Evolutionary conservation across 2,888 invertebrate species (phyloP), one percentile per base, ranked within the genome.

Genomic region (Agrochola lychnidis): DNA sequence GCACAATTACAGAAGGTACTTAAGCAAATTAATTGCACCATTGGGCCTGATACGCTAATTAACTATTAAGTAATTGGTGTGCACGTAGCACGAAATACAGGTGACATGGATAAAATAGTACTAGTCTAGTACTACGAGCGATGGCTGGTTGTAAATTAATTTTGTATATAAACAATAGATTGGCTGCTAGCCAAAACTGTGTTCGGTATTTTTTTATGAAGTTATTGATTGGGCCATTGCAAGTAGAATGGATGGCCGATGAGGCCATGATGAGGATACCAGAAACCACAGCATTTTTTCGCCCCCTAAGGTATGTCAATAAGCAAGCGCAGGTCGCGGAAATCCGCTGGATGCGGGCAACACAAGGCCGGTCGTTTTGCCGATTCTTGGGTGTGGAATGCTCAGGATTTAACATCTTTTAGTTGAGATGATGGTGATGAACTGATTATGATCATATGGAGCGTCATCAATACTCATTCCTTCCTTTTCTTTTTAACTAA

Each of bases 11-110:
- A 56, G 73, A n/a, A 53, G 66, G 81, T 69, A 68, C 66, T 87
- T 79, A 56, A 79, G 51, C 36, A 68, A 82, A 81, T 79, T 77
- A 80, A 85, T 81, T 73, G 72, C 75, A 67, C 75, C 70, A 74
- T 70, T 73, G 74, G 63, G 71, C 45, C 30, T 79, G 82, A 72
- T 78, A 71, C 75, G 53, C 73, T 77, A 83, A 72, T 83, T 81
- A 70, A 76, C 59, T 79, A 78, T 56, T 25, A 69, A 83, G 70
- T 83, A 78, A 87, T 83, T 80, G 64, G 57, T 66, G 68, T 70
- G 53, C 70, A 70, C 61, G 61, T n/a, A 22, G 67, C 48, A 73
- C n/a, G 63, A 59, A 78, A 70, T 73, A 36, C 70, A 70, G 56
- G 57, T 78, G 70, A 82, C 40, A n/a, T 36, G 63, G 48, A 64